Evolutionary conservation across 2,113 vertebrate species (phyloP), one percentile per base, ranked within the genome.

Genomic region (Athene noctua): DNA sequence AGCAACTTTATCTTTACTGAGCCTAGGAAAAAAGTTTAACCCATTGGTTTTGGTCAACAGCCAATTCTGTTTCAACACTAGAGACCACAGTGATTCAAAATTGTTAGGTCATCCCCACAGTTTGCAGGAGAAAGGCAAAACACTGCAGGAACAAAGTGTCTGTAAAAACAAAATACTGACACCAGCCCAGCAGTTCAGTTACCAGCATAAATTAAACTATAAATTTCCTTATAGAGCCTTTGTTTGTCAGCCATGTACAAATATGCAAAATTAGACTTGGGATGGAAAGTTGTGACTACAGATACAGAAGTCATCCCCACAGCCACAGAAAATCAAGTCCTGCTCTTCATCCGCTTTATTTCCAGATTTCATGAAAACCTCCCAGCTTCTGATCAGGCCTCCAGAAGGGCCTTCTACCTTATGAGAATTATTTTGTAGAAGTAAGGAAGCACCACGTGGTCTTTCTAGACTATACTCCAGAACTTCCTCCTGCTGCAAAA

Each of bases 401-500:
- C 42, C 29, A 13, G 32, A 72, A 87, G 34, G 51, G 26, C 34
- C 54, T 81, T 80, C 51, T 42, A 55, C 52, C 29, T 78, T 57
- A 55, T 0, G 7, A 87, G 21, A 94, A 63, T 7, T 84, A 57
- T 44, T 92, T 71, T 96, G 52, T 92, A 92, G 89, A 74, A 89
- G 83, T 89, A 71, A 84, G 47, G 36, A 89, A 34, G 47, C 57
- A 86, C 4, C 36, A 46, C 4, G 3, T 10, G 15, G 10, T 86
- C 61, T 67, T 96, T 94, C 67, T 44, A 79, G 32, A 88, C 30
- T 5, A 36, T 6, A 67, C 10, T 19, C 42, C 52, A 79, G 36
- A 96, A 94, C 93, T 95, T 95, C 91, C 91, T 91, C 80, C 65
- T 75, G 23, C 49, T 85, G 44, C 70, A 92, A 67, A 87, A 26